Evolutionary conservation across 2,888 invertebrate genomes (phyloP), one percentile per base, ranked within the genome.

Genomic region (Lithophane ornitopus): DNA sequence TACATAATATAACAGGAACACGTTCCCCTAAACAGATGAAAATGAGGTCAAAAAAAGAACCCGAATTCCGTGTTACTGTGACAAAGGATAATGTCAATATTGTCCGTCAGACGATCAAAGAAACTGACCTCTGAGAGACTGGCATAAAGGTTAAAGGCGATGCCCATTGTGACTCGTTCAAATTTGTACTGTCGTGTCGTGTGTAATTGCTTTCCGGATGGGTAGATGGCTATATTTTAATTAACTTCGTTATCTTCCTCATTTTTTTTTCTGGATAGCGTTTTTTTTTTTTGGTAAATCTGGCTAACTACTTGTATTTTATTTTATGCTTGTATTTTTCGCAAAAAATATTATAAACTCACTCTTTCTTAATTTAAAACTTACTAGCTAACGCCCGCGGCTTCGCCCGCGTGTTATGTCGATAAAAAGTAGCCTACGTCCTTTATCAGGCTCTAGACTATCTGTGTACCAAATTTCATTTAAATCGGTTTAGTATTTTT

Each of bases 181-280:
- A 85, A 84, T 88, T 82, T 82, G 78, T 79, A 79, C 70, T 63
- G 70, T 46, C n/a, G 63, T 54, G 73, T 81, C 68, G 70, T 75
- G 26, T 78, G 75, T 88, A 87, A 88, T 88, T 88, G 87, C 68
- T 82, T 87, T 88, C 59, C 70, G 68, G 84, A 34, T 81, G 67
- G 76, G 59, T 75, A 74, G 66, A 74, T 70, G 66, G 26, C 70
- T 61, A 71, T 72, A 49, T 85, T 86, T 79, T 83, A 86, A 86
- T 86, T 81, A 85, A 58, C 41, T 59, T 74, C 11, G 74, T 81
- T 82, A 81, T 81, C 68, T 59, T 11, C 26, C n/a, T 61, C 70
- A 79, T 49, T 22, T 82, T 68, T 78, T 76, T 74, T 77, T 19
- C 44, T 62, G 22, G 11, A 19, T 41, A 16, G 11, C 46, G 3